Evolutionary conservation across 2,888 invertebrate genomes (phyloP), one percentile per base, ranked within the genome.

Genomic region (Hypolimnas misippus): DNA sequence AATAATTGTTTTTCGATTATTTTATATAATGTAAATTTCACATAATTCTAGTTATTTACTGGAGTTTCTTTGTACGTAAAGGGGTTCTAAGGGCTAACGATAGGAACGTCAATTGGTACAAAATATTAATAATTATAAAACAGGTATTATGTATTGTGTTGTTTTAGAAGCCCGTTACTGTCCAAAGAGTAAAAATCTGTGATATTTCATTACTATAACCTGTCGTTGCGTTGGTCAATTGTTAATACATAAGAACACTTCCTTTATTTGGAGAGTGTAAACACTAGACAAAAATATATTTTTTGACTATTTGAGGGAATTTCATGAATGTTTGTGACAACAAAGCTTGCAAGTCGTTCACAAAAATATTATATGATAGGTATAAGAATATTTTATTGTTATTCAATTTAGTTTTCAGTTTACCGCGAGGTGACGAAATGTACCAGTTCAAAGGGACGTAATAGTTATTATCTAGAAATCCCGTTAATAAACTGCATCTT

Each of bases 111-210:
- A 80, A 85, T 83, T 84, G 87, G 86, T 87, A 90, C 87, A 87
- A 86, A 86, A 79, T 78, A 79, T 29, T 49, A 25, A 55, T 59
- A 59, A 62, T 78, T 79, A 82, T 81, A 52, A 78, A 79, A 70
- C 78, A 73, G 72, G 74, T 73, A 73, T 73, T 76, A 67, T 59
- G 55, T 72, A 73, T 73, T 75, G 74, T 82, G 78, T 82, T 78
- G 67, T 75, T 76, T 82, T 80, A 81, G 82, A 84, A 78, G 81
- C 92, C 92, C 92, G 81, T 89, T 90, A 86, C 88, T 84, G 89
- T 92, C 92, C 92, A 92, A 92, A 93, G 92, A 92, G 79, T 82
- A 87, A 91, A 86, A 87, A 89, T 90, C 92, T 93, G 92, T 93
- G 92, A 93, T 93, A 92, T 91, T 87, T 86, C 89, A 91, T 87